phyloP scores from a whole-genome alignment of 2,888 invertebrate species.

The Achlya flavicornis region DNA sequence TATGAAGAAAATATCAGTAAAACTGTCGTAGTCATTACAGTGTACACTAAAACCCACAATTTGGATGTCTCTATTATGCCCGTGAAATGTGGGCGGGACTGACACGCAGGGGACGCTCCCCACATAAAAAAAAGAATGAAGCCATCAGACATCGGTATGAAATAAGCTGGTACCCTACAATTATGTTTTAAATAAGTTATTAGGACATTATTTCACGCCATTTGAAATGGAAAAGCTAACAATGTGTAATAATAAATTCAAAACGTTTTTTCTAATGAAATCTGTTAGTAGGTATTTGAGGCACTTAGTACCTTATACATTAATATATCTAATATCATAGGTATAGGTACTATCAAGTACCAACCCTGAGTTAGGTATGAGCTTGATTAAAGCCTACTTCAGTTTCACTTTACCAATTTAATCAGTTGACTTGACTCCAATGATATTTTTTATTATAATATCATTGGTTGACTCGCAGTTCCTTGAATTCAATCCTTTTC shows the following conservation, averaged over 20 bases:
- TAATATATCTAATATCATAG: neutral
- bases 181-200: conserved; percentile 49
- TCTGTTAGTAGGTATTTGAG: no score
- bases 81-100: conserved; percentile 63
- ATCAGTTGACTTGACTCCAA: no score
- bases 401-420: no score
- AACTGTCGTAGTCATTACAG: conserved; percentile 38
- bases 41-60: conserved; percentile 51
- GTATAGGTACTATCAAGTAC: no score
- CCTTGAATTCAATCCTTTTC: no score
- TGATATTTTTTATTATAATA: no score
- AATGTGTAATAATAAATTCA: neutral
- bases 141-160: conserved; percentile 43
- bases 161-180: conserved; percentile 36
- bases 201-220: conserved; percentile 26
- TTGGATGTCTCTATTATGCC: conserved; percentile 70
- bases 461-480: no score
- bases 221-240: conserved; percentile 1
- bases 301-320: no score
- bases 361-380: no score
- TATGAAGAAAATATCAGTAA: conserved; percentile 27
- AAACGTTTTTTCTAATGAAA: neutral
- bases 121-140: conserved; percentile 66
- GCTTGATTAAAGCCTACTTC: no score
- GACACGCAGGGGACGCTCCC: conserved; percentile 40